Evolutionary conservation across 2,888 invertebrate genomes (phyloP).

Genomic region (Hemistola chrysoprasaria): DNA sequence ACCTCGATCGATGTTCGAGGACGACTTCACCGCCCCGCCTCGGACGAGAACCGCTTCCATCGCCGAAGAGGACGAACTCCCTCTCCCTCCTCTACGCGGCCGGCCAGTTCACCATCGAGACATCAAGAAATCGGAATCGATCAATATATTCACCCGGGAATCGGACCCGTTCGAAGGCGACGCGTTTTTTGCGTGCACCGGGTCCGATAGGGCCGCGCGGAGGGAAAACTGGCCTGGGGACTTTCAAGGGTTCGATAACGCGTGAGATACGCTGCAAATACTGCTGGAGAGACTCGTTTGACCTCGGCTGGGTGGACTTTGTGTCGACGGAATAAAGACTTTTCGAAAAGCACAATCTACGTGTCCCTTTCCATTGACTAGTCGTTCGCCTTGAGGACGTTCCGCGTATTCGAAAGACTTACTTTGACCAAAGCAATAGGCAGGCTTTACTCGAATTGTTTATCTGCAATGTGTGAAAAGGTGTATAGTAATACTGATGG

Average conservation of each 20-base stretch:
- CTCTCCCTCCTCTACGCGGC: constrained; percentile 59
- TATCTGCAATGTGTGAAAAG: no score
- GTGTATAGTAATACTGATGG: no score
- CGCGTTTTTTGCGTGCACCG: constrained; percentile 88
- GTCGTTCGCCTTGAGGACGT: neutral
- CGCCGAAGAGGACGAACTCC: constrained; percentile 72
- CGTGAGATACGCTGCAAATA: constrained; percentile 42
- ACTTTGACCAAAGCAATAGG: constrained; percentile 33
- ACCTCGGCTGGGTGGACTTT: no score
- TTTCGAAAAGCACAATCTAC: no score
- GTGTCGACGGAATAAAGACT: no score
- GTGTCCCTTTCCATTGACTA: neutral
- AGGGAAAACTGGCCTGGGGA: constrained; percentile 78
- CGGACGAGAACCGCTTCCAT: constrained; percentile 68
- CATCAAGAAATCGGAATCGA: constrained; percentile 93
- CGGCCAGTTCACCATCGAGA: constrained; percentile 79
- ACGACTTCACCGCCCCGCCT: constrained; percentile 84
- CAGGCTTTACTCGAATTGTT: constrained; percentile 3
- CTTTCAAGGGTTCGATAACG: constrained; percentile 71
- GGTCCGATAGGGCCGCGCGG: constrained; percentile 69
- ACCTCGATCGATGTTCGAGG: constrained; percentile 83
- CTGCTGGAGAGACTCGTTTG: no score
- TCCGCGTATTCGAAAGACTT: constrained; percentile 1
- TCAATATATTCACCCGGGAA: constrained; percentile 93
- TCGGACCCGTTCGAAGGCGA: constrained; percentile 95